Evolutionary conservation across 2,797 vertebrate species (phyloP).

Genomic region (Bradypodion pumilum): DNA sequence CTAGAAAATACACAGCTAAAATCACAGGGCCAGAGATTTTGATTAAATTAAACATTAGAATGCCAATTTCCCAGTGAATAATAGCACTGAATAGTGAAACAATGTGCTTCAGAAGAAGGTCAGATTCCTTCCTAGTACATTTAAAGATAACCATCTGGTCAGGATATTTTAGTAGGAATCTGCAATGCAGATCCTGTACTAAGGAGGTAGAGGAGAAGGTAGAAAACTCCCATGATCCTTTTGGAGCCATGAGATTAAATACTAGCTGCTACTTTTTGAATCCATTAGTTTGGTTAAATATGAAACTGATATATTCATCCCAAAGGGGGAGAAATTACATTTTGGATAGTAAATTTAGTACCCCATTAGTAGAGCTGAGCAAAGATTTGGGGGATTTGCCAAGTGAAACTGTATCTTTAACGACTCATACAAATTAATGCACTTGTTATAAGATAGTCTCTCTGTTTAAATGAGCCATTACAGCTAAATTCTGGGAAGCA

Average conservation of each 20-base stretch:
- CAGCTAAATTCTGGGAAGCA: neutral
- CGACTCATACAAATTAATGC: neutral
- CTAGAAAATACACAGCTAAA: neutral
- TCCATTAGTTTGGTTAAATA: neutral
- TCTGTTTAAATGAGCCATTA: conserved; percentile 12
- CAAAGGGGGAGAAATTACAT: neutral
- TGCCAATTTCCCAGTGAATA: neutral
- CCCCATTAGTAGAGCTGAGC: neutral
- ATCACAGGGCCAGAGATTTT: neutral
- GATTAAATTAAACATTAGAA: neutral
- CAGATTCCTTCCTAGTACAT: neutral
- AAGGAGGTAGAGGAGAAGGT: neutral
- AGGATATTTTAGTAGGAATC: neutral
- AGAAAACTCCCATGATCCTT: neutral
- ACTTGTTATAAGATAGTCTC: neutral
- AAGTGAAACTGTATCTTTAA: neutral
- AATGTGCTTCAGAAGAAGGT: neutral
- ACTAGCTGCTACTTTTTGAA: neutral
- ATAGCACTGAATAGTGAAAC: neutral
- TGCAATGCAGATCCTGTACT: neutral
- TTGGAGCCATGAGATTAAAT: neutral
- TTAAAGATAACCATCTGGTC: neutral
- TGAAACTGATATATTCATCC: neutral
- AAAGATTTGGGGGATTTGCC: neutral
- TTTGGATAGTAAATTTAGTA: neutral